These are phyloP conservation scores for Ranitomeya variabilis DNA, from an alignment of 2,113 vertebrate genomes.

Conservation along the genomic window DNA sequence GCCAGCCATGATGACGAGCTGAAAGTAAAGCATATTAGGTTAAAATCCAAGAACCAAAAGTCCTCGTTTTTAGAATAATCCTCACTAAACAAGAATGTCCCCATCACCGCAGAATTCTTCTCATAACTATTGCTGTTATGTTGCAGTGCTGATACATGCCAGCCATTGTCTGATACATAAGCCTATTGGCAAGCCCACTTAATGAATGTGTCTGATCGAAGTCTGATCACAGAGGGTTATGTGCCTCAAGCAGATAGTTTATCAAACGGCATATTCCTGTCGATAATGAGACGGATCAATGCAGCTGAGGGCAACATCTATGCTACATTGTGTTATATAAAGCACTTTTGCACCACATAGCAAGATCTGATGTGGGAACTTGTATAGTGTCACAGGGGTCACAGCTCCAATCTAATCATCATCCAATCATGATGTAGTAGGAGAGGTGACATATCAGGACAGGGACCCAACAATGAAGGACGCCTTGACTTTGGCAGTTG, in stretches of 20 bases:
- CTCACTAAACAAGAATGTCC: slow-evolving; percentile 63
- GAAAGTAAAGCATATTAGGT: slow-evolving; percentile 83
- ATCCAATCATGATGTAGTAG: too few relatives aligned
- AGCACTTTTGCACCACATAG: not conserved
- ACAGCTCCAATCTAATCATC: not conserved
- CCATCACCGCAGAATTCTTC: slow-evolving; percentile 61
- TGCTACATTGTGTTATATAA: not conserved
- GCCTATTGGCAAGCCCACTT: slow-evolving; percentile 67
- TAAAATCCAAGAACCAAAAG: slow-evolving; percentile 64
- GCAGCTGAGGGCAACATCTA: slow-evolving; percentile 26
- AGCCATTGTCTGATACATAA: slow-evolving; percentile 71
- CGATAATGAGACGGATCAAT: slow-evolving; percentile 54
- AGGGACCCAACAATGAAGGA: too few relatives aligned
- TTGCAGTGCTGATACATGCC: slow-evolving; percentile 52
- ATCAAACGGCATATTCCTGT: slow-evolving; percentile 56
- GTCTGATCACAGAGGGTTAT: slow-evolving; percentile 10
- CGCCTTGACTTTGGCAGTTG: too few relatives aligned
- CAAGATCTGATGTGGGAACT: not conserved
- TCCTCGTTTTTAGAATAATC: slow-evolving; percentile 61
- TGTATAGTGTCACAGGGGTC: not conserved
- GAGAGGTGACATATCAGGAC: too few relatives aligned
- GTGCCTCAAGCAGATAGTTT: slow-evolving; percentile 52
- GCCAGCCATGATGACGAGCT: slow-evolving; percentile 98
- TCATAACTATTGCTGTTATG: slow-evolving; percentile 49
- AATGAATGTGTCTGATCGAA: slow-evolving; percentile 61